phyloP scores from a whole-genome alignment of 2,797 vertebrate species.

The Malacoctenus gilli region DNA sequence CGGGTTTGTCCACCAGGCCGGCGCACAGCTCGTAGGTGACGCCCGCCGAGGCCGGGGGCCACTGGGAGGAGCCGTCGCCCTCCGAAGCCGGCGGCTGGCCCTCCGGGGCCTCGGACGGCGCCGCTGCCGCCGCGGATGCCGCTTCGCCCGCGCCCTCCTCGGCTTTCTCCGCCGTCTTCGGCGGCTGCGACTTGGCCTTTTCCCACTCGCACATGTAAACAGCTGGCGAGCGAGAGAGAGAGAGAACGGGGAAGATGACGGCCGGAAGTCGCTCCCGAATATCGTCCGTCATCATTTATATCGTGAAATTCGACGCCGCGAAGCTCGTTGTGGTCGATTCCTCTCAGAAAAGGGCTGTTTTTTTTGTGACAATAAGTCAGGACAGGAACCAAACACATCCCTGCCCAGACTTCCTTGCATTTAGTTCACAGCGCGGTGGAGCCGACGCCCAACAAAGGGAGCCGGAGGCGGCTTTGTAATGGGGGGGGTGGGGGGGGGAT shows the following conservation, averaged over 20 bases:
- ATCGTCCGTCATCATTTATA: too few species aligned
- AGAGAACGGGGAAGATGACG: neutral
- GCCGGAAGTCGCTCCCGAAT: too few species aligned
- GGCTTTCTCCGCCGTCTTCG: constrained; percentile 66
- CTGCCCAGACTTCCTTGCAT: constrained; percentile 81
- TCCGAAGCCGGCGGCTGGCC: constrained; percentile 59
- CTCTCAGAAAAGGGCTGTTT: constrained; percentile 40
- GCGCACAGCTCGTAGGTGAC: constrained; percentile 93
- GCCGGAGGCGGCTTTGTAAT: constrained; percentile 57
- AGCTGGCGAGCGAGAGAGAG: constrained; percentile 74
- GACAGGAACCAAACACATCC: constrained; percentile 55
- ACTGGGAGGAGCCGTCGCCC: constrained; percentile 59
- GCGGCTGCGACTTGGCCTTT: constrained; percentile 75
- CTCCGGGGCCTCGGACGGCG: constrained; percentile 62
- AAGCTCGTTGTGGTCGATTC: constrained; percentile 36
- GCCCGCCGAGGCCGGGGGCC: constrained; percentile 83
- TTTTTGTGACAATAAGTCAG: constrained; percentile 32
- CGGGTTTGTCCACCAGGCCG: constrained; percentile 90
- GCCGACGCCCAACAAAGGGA: constrained; percentile 66
- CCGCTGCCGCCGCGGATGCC: constrained; percentile 24
- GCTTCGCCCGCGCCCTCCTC: constrained; percentile 62
- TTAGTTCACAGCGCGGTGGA: constrained; percentile 59
- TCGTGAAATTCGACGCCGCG: constrained; percentile 30
- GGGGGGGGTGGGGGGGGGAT: too few species aligned
- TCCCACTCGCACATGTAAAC: constrained; percentile 92